Evolutionary conservation across 2,888 invertebrate genomes (phyloP).

Genomic region (Polia nebulosa): DNA sequence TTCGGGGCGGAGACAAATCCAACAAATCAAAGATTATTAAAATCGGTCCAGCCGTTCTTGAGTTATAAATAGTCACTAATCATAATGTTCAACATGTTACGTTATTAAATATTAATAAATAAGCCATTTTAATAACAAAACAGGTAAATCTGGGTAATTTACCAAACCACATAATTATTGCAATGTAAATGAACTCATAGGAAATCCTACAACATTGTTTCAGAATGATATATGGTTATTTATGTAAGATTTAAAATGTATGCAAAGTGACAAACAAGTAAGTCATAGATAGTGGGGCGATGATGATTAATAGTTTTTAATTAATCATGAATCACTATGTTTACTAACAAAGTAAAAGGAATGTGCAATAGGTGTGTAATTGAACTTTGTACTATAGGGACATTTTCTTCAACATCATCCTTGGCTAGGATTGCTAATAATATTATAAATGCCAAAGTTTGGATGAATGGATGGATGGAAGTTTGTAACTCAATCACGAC

Average conservation of each 20-base stretch:
- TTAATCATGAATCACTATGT: conserved; percentile 48
- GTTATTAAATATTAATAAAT: conserved; percentile 2
- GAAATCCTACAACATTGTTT: conserved; percentile 15
- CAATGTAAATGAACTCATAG: conserved; percentile 29
- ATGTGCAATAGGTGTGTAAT: conserved; percentile 34
- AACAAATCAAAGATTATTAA: no score
- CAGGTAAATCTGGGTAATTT: conserved; percentile 26
- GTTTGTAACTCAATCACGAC: no score
- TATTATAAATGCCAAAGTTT: no score
- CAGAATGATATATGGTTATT: conserved; percentile 24
- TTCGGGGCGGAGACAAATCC: no score
- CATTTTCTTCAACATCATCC: conserved; percentile 3
- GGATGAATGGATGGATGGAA: no score
- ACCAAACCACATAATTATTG: conserved; percentile 3
- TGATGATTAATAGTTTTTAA: conserved; percentile 38
- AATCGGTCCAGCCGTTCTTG: no score
- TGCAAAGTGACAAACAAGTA: conserved; percentile 42
- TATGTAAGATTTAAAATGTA: conserved; percentile 29
- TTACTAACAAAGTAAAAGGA: conserved; percentile 49
- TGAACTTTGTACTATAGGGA: conserved; percentile 33
- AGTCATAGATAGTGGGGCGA: conserved; percentile 20
- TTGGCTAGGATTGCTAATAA: neutral
- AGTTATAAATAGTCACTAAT: no score
- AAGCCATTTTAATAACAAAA: conserved; percentile 4
- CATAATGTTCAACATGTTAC: no score